Evolutionary conservation across 2,797 vertebrate genomes (phyloP).

Genomic region (Pipistrellus kuhlii): DNA sequence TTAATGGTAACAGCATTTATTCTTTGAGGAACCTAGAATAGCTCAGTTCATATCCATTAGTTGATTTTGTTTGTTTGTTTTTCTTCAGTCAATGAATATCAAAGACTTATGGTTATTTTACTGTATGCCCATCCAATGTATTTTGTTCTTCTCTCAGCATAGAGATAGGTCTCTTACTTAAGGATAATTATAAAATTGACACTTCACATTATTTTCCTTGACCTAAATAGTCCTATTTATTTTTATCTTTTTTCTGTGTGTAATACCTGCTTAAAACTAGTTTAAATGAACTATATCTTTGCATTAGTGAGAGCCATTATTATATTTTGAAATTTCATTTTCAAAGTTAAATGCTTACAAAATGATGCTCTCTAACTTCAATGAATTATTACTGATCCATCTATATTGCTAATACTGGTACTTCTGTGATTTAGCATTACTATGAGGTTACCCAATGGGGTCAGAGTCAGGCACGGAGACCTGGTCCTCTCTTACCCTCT

Average conservation of each 20-base stretch:
- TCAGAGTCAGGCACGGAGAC: rapidly evolving
- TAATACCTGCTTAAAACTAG: neutral
- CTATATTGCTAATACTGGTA: neutral
- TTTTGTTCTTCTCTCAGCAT: neutral
- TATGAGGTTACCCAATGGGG: neutral
- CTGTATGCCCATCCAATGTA: neutral
- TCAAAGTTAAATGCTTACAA: conserved; percentile 26
- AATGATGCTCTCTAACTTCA: conserved; percentile 55
- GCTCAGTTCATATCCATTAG: neutral
- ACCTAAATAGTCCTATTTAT: neutral
- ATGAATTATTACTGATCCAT: neutral
- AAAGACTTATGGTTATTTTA: neutral
- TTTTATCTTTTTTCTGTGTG: neutral
- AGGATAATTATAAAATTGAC: neutral
- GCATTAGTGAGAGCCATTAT: conserved; percentile 33
- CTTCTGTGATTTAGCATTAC: neutral
- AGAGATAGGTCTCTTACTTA: neutral
- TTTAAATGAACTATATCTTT: conserved; percentile 55
- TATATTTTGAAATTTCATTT: conserved; percentile 58
- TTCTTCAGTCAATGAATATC: neutral
- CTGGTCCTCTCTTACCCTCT: neutral
- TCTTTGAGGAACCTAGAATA: neutral
- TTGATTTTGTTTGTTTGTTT: neutral
- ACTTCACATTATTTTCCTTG: conserved; percentile 19
- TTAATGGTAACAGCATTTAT: neutral